Evolutionary conservation across 2,888 invertebrate genomes (phyloP), one percentile per base, ranked within the genome.

Genomic region (Drymonia ruficornis): DNA sequence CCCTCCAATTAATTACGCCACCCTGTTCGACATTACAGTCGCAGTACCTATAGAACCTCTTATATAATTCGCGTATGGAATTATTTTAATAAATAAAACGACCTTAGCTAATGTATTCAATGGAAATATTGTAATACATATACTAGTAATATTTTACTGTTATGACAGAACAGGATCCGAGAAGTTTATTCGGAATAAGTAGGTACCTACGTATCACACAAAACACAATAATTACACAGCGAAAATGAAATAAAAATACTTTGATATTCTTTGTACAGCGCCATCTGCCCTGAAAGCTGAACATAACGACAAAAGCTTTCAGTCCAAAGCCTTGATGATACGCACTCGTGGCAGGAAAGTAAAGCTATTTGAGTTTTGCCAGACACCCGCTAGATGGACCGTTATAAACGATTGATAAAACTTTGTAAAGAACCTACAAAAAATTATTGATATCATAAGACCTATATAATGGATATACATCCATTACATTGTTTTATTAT

Each of bases 361-460:
- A 28, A 16, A 12, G 18, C 9, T 31, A 19, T 12, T 15, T 6
- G n/a, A 58, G 59, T 15, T 66, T 61, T 46, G n/a, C 19, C 16
- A 16, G 36, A n/a, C 16, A 4, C 0, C 59, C 71, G 56, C 16
- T 58, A 68, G 68, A 63, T 67, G 68, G 64, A 11, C 31, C 31
- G 9, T 31, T 9, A 3, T 3, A 9, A 9, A 11, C 31, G 8
- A 31, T 12, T 23, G 9, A 2, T 43, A 28, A n/a, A n/a, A 38
- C 11, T 16, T 47, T 45, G n/a, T 16, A 16, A 55, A 18, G 44
- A 45, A 50, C 45, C 13, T 3, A 16, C 0, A 38, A 19, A n/a
- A n/a, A n/a, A n/a, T n/a, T n/a, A n/a, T n/a, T n/a, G n/a, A n/a
- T n/a, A n/a, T n/a, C n/a, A n/a, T n/a, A n/a, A n/a, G n/a, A n/a